Conservation (phyloP, 2,113 vertebrate species). For the Limnothrissa miodon region DNA sequence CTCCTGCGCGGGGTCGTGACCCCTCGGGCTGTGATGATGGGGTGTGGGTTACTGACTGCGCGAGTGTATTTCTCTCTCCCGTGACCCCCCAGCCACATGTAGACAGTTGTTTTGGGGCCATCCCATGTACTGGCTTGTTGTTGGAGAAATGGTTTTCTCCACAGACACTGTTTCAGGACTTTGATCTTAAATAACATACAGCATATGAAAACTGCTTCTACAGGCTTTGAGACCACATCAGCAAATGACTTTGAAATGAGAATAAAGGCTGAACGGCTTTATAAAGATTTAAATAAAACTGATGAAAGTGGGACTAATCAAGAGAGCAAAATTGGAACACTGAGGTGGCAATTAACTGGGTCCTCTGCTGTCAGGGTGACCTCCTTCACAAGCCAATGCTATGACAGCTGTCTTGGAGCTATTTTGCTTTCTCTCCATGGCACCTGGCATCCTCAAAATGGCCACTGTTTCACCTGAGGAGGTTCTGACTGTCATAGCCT, state of each 20-base stretch:
- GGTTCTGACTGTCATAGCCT: conserved; percentile 39
- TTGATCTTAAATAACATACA: no score
- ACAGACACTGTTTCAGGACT: not conserved
- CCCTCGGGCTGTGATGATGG: not conserved
- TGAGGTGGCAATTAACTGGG: not conserved
- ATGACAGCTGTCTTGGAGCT: not conserved
- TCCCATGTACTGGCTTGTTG: not conserved
- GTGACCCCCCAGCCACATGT: not conserved
- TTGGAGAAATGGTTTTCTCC: not conserved
- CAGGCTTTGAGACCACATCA: not conserved
- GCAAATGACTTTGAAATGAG: not conserved
- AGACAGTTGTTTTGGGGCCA: not conserved
- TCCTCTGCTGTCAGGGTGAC: not conserved
- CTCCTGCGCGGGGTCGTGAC: not conserved
- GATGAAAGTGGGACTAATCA: not conserved
- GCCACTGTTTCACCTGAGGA: conserved; percentile 34
- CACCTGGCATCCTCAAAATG: conserved; percentile 35
- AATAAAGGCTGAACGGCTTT: no score
- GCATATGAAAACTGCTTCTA: not conserved
- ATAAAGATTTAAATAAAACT: not conserved
- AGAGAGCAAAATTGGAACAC: not conserved
- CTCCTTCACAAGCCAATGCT: not conserved
- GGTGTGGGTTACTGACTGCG: not conserved
- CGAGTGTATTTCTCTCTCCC: not conserved
- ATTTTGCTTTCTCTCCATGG: conserved; percentile 35